phyloP scores from a whole-genome alignment of 2,888 invertebrate genomes.

The Cotesia congregata region DNA sequence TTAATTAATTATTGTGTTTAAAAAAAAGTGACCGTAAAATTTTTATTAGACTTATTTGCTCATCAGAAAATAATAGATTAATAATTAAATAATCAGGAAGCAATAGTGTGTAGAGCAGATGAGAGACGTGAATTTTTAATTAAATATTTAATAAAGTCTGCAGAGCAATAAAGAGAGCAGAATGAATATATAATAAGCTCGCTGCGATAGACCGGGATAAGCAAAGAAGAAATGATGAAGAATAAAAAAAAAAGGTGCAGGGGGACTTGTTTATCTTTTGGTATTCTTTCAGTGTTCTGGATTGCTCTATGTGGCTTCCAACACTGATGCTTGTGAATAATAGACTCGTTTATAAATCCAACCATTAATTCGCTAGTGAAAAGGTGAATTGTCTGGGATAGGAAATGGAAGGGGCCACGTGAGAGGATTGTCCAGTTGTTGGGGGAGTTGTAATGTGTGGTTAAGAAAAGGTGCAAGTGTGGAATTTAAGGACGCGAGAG shows the following conservation, averaged over 20 bases:
- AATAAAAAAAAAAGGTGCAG: neutral
- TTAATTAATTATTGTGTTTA: too few relatives aligned
- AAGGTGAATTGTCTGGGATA: slow-evolving; percentile 26
- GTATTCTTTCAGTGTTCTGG: neutral
- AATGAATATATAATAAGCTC: slow-evolving; percentile 9
- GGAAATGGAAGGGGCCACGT: slow-evolving; percentile 14
- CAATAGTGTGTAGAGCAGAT: neutral
- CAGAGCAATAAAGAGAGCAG: neutral
- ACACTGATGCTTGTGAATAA: slow-evolving; percentile 26
- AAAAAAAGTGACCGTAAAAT: too few relatives aligned
- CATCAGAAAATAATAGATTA: neutral
- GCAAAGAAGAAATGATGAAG: slow-evolving; percentile 2
- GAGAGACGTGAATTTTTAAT: slow-evolving; percentile 19
- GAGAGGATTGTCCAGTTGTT: slow-evolving; percentile 28
- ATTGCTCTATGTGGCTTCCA: slow-evolving; percentile 21
- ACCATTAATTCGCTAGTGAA: slow-evolving; percentile 17
- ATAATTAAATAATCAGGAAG: slow-evolving; percentile 9
- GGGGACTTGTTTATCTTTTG: slow-evolving; percentile 23
- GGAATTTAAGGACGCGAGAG: slow-evolving; percentile 38
- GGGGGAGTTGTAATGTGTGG: slow-evolving; percentile 28
- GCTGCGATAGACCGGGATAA: neutral
- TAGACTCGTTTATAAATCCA: slow-evolving; percentile 28
- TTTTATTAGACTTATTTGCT: slow-evolving; percentile 3
- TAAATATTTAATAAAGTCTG: slow-evolving; percentile 12
- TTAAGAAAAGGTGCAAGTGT: slow-evolving; percentile 31